Percentiles rank a stretch among this genome's conserved stretches.
Evolutionary conservation across 2,113 vertebrate genomes (phyloP).

Genomic region (Vulpes lagopus): DNA sequence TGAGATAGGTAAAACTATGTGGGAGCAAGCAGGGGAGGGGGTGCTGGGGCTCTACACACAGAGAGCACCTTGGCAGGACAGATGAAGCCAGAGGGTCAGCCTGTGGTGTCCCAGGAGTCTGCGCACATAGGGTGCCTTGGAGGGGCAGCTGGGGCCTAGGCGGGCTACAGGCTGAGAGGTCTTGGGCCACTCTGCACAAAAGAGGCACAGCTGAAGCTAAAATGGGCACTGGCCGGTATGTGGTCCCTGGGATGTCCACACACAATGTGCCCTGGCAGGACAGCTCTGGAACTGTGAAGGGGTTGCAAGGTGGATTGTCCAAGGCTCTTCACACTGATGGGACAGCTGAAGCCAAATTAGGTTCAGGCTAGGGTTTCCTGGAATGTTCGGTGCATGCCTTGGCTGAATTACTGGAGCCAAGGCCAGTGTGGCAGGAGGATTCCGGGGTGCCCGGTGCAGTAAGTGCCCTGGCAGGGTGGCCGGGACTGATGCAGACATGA

Average conservation of each 20-base stretch:
- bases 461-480: too few relatives aligned
- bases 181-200: background rate
- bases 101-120: background rate
- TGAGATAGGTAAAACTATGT: background rate
- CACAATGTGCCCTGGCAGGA: background rate
- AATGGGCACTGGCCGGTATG: background rate
- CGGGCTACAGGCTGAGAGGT: background rate
- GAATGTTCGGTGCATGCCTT: background rate
- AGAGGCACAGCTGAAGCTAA: background rate
- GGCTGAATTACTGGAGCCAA: background rate
- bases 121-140: too few relatives aligned
- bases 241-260: background rate
- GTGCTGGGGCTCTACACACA: background rate
- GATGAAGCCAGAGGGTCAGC: background rate
- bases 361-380: background rate
- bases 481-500: background rate
- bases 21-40: background rate
- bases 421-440: background rate
- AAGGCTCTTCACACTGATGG: background rate
- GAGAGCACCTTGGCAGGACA: background rate
- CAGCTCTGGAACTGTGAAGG: background rate
- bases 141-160: background rate
- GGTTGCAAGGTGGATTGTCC: background rate
- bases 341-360: background rate
- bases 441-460: background rate